phyloP scores from a whole-genome alignment of 2,888 invertebrate species.

The Eristalis arbustorum region DNA sequence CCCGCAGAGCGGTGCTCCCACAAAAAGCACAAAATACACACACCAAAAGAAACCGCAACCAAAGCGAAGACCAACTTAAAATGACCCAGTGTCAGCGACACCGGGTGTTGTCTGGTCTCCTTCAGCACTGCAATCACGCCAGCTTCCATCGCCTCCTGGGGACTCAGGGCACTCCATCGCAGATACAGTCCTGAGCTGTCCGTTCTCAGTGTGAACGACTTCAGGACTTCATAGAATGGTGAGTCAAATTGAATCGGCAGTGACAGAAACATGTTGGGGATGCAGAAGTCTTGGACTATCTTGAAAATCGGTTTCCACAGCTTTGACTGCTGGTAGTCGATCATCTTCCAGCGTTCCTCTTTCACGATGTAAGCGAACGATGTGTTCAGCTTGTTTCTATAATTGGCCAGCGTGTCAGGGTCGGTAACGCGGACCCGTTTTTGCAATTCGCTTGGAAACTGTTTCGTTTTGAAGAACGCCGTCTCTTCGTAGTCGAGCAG shows the following conservation, averaged over 20 bases:
- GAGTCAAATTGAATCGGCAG: constrained; percentile 76
- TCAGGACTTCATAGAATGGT: constrained; percentile 72
- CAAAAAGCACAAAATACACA: constrained; percentile 36
- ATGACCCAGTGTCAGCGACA: constrained; percentile 54
- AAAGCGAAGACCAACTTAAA: constrained; percentile 53
- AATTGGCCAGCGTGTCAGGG: constrained; percentile 45
- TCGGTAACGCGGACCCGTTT: constrained; percentile 50
- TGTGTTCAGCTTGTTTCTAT: constrained; percentile 62
- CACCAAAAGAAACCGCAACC: background rate
- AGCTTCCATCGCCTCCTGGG: constrained; percentile 57
- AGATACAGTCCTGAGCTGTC: constrained; percentile 47
- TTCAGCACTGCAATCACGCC: constrained; percentile 24
- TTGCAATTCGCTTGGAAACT: constrained; percentile 60
- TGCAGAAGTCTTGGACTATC: constrained; percentile 65
- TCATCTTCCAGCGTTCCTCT: constrained; percentile 62
- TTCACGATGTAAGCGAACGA: constrained; percentile 52
- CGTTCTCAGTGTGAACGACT: constrained; percentile 55
- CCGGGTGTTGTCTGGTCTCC: constrained; percentile 44
- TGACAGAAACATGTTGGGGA: constrained; percentile 73
- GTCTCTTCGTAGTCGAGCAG: constrained; percentile 53
- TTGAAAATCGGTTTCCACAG: constrained; percentile 70
- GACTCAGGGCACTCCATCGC: constrained; percentile 65
- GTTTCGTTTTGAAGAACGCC: constrained; percentile 58
- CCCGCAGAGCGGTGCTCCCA: background rate
- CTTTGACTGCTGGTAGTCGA: constrained; percentile 63